A percentile compares a stretch with the other conserved stretches of the same genome.
Conservation (phyloP, 2,888 invertebrate genomes). For the Boloria euphrosyne region DNA sequence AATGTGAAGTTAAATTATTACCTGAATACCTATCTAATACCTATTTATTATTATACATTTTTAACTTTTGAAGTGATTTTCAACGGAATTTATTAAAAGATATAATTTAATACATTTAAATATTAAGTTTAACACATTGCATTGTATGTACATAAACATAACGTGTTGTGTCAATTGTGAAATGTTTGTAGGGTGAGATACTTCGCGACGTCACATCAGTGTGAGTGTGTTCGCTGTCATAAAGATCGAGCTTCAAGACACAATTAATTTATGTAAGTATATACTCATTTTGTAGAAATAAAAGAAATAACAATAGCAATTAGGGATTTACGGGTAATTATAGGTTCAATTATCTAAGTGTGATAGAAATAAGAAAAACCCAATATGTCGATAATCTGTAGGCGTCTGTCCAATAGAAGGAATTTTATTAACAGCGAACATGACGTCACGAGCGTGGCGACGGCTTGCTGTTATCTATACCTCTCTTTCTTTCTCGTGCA, state of each 20-base stretch:
- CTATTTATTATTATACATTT: no score
- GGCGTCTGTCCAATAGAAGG: constrained; percentile 27
- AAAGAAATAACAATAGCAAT: background rate
- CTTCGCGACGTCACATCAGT: constrained; percentile 5
- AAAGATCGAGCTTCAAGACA: no score
- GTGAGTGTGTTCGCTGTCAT: background rate
- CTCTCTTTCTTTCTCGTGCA: constrained; percentile 14
- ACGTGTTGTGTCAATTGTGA: background rate
- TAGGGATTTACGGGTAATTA: background rate
- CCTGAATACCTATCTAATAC: no score
- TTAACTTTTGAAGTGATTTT: no score
- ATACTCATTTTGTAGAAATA: constrained; percentile 1
- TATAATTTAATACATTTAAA: no score
- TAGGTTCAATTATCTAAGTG: constrained; percentile 19
- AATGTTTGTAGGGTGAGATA: constrained; percentile 7
- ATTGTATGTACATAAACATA: no score
- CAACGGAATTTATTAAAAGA: no score
- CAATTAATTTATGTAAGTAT: constrained; percentile 5
- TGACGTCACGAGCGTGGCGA: constrained; percentile 28
- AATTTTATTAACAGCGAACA: constrained; percentile 27
- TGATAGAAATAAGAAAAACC: constrained; percentile 14
- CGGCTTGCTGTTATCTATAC: constrained; percentile 24
- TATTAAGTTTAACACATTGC: no score
- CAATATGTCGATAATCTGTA: constrained; percentile 31
- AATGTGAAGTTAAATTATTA: no score